Evolutionary conservation across 2,113 vertebrate species (phyloP).

Genomic region (Rhipidura dahli): DNA sequence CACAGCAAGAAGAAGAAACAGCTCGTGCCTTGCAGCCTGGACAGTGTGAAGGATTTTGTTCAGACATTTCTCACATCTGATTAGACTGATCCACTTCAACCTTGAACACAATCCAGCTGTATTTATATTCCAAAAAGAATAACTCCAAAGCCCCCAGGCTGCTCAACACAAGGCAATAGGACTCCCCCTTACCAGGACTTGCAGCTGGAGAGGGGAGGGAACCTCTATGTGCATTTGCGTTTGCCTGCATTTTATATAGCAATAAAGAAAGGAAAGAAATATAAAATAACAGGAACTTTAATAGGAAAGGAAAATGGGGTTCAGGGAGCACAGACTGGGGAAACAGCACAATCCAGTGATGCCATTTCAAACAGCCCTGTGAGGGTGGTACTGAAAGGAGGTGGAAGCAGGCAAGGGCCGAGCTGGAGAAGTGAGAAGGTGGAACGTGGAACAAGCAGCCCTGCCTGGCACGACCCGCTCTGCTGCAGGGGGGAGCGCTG

Average conservation of each 20-base stretch:
- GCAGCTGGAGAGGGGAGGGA: background rate
- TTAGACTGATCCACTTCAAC: background rate
- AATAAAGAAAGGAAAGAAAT: background rate
- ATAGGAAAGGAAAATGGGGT: background rate
- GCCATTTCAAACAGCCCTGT: background rate
- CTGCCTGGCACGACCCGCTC: background rate
- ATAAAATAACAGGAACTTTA: background rate
- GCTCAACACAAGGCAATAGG: background rate
- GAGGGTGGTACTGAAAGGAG: background rate
- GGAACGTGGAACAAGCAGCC: background rate
- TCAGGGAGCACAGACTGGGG: background rate
- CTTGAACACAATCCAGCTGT: background rate
- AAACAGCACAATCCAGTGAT: background rate
- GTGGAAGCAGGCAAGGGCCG: background rate
- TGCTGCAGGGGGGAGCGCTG: rapidly evolving
- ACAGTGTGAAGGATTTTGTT: background rate
- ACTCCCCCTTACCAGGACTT: background rate
- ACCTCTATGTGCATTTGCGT: background rate
- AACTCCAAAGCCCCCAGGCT: background rate
- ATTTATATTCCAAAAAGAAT: background rate
- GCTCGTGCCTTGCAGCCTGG: background rate
- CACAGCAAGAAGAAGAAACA: background rate
- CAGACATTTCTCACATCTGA: background rate
- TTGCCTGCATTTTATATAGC: background rate
- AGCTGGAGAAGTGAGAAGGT: background rate